Conservation (phyloP, 1,140 invertebrate species). For the Metopolophium dirhodum region DNA sequence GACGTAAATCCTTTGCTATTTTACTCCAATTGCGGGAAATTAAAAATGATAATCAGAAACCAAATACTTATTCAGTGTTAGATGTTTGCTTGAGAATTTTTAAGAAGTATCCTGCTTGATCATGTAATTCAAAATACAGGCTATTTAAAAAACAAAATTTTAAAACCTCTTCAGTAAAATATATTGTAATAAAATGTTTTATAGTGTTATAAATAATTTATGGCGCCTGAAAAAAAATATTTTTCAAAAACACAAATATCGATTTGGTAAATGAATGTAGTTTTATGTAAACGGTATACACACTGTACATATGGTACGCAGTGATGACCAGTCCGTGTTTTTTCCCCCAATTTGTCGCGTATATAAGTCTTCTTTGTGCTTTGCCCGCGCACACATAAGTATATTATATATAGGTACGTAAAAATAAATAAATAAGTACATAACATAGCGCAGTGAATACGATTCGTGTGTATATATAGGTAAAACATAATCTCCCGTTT, state of each 20-base stretch:
- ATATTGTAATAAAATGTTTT: too few species aligned
- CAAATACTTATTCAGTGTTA: neutral
- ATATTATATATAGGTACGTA: too few species aligned
- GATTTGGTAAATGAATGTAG: neutral
- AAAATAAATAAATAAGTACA: neutral
- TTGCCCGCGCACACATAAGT: neutral
- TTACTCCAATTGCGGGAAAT: neutral
- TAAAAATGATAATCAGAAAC: neutral
- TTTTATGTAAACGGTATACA: neutral
- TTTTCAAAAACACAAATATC: neutral
- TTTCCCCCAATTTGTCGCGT: neutral
- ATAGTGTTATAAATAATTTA: too few species aligned
- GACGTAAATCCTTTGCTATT: neutral
- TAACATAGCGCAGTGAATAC: neutral
- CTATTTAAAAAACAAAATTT: too few species aligned
- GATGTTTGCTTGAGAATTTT: too few species aligned
- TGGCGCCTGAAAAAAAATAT: neutral
- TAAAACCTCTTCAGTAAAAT: too few species aligned
- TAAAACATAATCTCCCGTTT: slow-evolving; percentile 13
- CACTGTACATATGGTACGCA: neutral
- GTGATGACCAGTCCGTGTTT: neutral
- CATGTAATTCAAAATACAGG: neutral
- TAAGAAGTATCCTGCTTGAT: neutral
- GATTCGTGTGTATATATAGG: neutral
- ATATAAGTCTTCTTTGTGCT: slow-evolving; percentile 29